Evolutionary conservation across 2,888 invertebrate species (phyloP).

Genomic region (Opisthograptis luteolata): DNA sequence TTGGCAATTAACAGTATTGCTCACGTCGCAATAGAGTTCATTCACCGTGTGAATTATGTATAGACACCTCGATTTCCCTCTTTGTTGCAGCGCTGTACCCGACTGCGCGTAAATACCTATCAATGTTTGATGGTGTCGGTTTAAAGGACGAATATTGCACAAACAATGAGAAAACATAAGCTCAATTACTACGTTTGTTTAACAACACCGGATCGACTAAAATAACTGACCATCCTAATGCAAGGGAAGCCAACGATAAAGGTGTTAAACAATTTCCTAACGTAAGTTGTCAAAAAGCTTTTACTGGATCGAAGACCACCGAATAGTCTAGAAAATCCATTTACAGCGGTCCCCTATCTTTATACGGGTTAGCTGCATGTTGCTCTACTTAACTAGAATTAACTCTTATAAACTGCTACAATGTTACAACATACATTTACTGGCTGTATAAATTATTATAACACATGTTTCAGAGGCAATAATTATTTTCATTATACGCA

Average conservation of each 20-base stretch:
- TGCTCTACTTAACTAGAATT: constrained; percentile 32
- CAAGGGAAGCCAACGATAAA: constrained; percentile 42
- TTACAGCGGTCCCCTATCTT: constrained; percentile 52
- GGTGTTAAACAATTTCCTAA: constrained; percentile 55
- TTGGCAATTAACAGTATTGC: constrained; percentile 84
- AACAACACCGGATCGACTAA: constrained; percentile 19
- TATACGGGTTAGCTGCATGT: constrained; percentile 30
- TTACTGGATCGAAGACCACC: constrained; percentile 66
- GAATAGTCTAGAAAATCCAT: constrained; percentile 70
- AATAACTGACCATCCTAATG: constrained; percentile 34
- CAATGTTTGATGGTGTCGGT: constrained; percentile 33
- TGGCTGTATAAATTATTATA: constrained; percentile 58
- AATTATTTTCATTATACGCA: constrained; percentile 64
- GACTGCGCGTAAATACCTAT: constrained; percentile 44
- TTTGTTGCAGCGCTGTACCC: constrained; percentile 65
- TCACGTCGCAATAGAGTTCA: constrained; percentile 79
- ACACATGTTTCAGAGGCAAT: constrained; percentile 61
- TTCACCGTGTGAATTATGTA: constrained; percentile 84
- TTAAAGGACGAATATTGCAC: constrained; percentile 24
- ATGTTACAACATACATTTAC: constrained; percentile 48
- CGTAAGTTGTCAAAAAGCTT: constrained; percentile 77
- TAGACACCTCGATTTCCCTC: constrained; percentile 70
- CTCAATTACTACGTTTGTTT: not conserved
- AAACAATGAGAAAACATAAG: constrained; percentile 12
- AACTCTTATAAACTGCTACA: constrained; percentile 40